These are phyloP conservation scores for Thryonomys swinderianus DNA, from an alignment of 2,113 vertebrate species.

Conservation along the genomic window DNA sequence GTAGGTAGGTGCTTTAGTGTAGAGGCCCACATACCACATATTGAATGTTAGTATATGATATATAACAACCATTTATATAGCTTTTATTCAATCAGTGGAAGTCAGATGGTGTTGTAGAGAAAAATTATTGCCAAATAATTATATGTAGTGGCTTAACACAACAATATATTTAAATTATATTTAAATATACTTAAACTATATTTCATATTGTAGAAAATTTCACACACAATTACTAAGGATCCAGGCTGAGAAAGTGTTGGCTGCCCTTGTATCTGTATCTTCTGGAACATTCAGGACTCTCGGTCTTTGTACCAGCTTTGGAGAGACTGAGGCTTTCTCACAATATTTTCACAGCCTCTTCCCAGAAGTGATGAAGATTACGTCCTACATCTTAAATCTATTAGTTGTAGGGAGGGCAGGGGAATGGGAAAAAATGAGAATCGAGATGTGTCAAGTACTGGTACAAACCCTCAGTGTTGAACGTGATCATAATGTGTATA, in stretches of 20 bases:
- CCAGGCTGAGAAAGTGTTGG: neutral
- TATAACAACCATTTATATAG: neutral
- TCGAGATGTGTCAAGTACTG: no score
- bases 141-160: neutral
- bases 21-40: neutral
- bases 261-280: neutral
- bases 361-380: neutral
- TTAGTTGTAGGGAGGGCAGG: no score
- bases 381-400: neutral
- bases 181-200: neutral
- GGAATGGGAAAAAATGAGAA: no score
- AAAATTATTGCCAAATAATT: neutral
- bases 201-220: neutral
- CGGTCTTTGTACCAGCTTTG: neutral
- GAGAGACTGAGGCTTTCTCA: neutral
- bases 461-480: no score
- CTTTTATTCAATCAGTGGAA: constrained; percentile 20
- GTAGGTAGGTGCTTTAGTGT: neutral
- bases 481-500: no score
- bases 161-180: neutral
- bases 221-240: neutral
- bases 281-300: neutral
- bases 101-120: neutral
- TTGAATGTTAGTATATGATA: neutral
- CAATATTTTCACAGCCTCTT: neutral